Evolutionary conservation across 2,797 vertebrate genomes (phyloP), one percentile per base, ranked within the genome.

Genomic region (Macroramphosus scolopax): DNA sequence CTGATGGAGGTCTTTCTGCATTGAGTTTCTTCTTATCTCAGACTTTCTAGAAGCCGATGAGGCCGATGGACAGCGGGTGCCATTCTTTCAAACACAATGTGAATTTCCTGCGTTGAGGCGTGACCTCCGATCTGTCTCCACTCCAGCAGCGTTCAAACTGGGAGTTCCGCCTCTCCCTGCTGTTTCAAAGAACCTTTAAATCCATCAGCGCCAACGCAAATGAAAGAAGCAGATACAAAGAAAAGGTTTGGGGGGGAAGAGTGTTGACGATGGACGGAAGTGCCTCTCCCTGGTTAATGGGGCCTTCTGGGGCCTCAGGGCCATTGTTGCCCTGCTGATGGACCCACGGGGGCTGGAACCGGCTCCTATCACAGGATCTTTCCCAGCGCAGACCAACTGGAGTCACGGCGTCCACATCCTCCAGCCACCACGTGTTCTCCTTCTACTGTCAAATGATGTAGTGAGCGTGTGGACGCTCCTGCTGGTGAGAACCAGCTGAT

Each of bases 31-130:
- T n/a, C n/a, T n/a, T n/a, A n/a, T n/a, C n/a, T n/a, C n/a, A n/a
- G n/a, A n/a, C n/a, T n/a, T n/a, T n/a, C n/a, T n/a, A n/a, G n/a
- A n/a, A n/a, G n/a, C n/a, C n/a, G n/a, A n/a, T n/a, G n/a, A n/a
- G n/a, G n/a, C n/a, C n/a, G n/a, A n/a, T n/a, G n/a, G n/a, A n/a
- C n/a, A n/a, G n/a, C n/a, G n/a, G n/a, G n/a, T n/a, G 52, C 63
- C 51, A 75, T 75, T 78, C 65, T 75, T 63, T 4, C 5, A 6
- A 64, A 67, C 62, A 75, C 68, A 75, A 75, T 72, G 65, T 58
- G 17, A 12, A 24, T 62, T 75, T 78, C 76, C 76, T 78, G 61
- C 35, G 6, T 43, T 15, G 45, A 53, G 43, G 61, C 46, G 17
- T 35, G 11, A 9, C n/a, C 11, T 24, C 29, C 41, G 6, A 9